A percentile compares a stretch with the other conserved stretches of the same genome.
These are phyloP conservation scores for Panorpa germanica DNA, from an alignment of 2,888 invertebrate genomes.

Conservation along the genomic window DNA sequence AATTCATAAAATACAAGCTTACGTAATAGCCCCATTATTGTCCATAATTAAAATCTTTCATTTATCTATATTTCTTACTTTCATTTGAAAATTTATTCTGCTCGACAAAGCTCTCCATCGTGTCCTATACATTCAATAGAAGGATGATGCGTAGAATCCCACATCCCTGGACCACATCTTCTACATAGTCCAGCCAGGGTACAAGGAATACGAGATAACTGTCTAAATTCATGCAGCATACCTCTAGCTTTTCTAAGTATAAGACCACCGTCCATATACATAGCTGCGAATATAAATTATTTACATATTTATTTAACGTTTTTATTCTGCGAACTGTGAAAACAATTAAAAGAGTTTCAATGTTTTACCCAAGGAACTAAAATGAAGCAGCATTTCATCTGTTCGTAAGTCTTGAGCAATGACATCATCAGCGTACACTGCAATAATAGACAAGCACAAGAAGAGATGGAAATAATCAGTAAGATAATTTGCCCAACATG, in stretches of 20 bases:
- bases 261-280: slow-evolving; percentile 91
- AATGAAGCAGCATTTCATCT: slow-evolving; percentile 88
- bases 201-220: slow-evolving; percentile 72
- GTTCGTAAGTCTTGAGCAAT: slow-evolving; percentile 80
- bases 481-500: slow-evolving; percentile 93
- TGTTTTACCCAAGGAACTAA: slow-evolving; percentile 60
- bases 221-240: slow-evolving; percentile 77
- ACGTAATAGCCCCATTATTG: too few species aligned
- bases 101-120: slow-evolving; percentile 35
- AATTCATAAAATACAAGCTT: too few species aligned
- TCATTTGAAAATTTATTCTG: too few species aligned
- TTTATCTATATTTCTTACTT: too few species aligned
- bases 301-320: slow-evolving; percentile 5
- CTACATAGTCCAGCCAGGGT: slow-evolving; percentile 74
- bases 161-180: slow-evolving; percentile 81
- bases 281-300: slow-evolving; percentile 36
- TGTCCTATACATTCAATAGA: slow-evolving; percentile 68
- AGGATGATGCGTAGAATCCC: slow-evolving; percentile 85
- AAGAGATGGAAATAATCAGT: slow-evolving; percentile 94
- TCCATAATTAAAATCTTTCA: too few species aligned
- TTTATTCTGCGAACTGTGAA: slow-evolving; percentile 2
- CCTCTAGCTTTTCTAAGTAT: slow-evolving; percentile 85
- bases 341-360: slow-evolving; percentile 4
- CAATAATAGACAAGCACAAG: slow-evolving; percentile 80
- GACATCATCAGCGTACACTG: slow-evolving; percentile 83